phyloP scores from a whole-genome alignment of 2,888 invertebrate species.

The Cryptocephalus moraei region DNA sequence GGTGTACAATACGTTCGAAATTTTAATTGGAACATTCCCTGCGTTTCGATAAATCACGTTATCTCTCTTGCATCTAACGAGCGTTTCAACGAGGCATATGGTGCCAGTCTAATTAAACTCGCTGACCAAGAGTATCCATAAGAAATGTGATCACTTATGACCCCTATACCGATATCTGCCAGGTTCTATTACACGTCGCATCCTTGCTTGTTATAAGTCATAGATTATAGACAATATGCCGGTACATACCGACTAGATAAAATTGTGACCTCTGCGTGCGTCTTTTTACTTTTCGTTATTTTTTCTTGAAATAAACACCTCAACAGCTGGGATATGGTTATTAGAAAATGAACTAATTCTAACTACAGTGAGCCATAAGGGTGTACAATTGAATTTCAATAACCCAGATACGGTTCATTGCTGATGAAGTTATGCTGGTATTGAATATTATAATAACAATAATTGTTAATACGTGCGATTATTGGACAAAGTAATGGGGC shows the following conservation, averaged over 20 bases:
- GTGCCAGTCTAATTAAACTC: conserved; percentile 1
- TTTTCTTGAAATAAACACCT: conserved; percentile 1
- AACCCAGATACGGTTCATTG: conserved; percentile 8
- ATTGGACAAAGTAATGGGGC: too few relatives aligned
- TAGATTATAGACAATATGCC: conserved; percentile 5
- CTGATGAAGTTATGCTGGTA: conserved; percentile 7
- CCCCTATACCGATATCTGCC: conserved; percentile 4
- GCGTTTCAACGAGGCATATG: neutral
- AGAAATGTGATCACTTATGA: conserved; percentile 1
- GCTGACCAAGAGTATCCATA: neutral
- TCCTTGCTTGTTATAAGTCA: conserved; percentile 1
- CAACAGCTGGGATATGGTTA: conserved; percentile 1
- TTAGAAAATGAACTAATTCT: conserved; percentile 7
- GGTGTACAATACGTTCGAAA: too few relatives aligned
- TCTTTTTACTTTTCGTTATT: neutral
- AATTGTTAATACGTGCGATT: neutral
- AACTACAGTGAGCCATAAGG: conserved; percentile 7
- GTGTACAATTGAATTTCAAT: conserved; percentile 9
- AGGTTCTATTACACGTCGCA: neutral
- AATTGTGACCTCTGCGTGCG: conserved; percentile 3
- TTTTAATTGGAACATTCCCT: too few relatives aligned
- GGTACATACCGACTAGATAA: conserved; percentile 5
- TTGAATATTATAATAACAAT: conserved; percentile 8
- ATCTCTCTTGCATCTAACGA: too few relatives aligned
- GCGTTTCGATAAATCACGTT: too few relatives aligned